These are phyloP conservation scores for Chymomyza amoena DNA, from an alignment of 2,888 invertebrate genomes.

Conservation along the genomic window DNA sequence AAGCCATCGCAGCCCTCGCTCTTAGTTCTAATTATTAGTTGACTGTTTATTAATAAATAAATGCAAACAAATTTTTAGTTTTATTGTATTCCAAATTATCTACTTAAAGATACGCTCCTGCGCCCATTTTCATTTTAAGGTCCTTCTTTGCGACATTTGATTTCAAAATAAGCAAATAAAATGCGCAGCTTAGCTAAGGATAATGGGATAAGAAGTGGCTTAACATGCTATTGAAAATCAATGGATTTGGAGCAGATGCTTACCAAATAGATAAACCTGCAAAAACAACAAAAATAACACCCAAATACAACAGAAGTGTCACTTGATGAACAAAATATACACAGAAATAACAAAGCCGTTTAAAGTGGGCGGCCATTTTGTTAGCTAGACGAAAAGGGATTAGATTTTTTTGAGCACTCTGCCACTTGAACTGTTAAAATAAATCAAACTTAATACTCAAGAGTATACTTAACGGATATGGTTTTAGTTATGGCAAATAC, in stretches of 20 bases:
- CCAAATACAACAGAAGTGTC: not conserved
- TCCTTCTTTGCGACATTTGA: not conserved
- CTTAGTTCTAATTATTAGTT: too few relatives aligned
- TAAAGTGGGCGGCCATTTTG: not conserved
- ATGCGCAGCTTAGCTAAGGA: constrained; percentile 2
- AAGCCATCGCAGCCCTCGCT: too few relatives aligned
- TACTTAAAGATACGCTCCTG: not conserved
- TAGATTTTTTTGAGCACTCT: not conserved
- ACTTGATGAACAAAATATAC: not conserved
- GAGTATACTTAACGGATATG: too few relatives aligned
- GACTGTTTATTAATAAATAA: too few relatives aligned
- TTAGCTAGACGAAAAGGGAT: not conserved
- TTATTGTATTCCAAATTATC: not conserved
- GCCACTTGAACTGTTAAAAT: not conserved
- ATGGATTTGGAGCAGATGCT: not conserved
- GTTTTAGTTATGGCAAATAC: constrained; percentile 44
- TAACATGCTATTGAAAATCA: not conserved
- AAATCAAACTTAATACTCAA: not conserved
- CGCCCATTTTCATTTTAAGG: not conserved
- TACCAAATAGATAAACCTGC: not conserved
- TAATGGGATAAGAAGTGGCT: not conserved
- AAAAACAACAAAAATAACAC: not conserved
- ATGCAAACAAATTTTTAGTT: too few relatives aligned
- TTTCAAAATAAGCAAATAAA: not conserved
- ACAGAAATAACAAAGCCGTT: not conserved